Percentiles rank a stretch among this genome's conserved stretches.
Evolutionary conservation across 2,888 invertebrate genomes (phyloP).

Genomic region (Mesorhabditis spiculigera): DNA sequence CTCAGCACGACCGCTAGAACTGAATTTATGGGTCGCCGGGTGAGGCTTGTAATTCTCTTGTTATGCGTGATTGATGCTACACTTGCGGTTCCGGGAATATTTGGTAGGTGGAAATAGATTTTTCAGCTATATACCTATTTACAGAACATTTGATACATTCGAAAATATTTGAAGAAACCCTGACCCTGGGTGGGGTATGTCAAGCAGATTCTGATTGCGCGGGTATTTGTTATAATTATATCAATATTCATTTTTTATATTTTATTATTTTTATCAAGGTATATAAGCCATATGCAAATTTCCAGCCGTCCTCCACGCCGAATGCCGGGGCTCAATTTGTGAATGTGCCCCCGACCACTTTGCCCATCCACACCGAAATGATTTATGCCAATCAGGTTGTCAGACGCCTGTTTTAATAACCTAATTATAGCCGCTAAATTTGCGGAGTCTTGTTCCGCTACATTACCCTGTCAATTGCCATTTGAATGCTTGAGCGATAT

Average conservation of each 20-base stretch:
- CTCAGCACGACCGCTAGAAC: no score
- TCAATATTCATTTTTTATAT: no score
- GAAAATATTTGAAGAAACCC: background rate
- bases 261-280: no score
- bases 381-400: constrained; percentile 1
- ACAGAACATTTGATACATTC: background rate
- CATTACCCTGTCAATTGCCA: background rate
- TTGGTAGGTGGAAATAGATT: background rate
- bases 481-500: background rate
- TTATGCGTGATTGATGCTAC: no score
- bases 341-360: constrained; percentile 1
- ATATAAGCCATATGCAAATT: background rate
- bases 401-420: background rate
- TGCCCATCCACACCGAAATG: background rate
- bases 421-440: background rate
- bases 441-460: background rate
- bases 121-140: background rate
- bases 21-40: no score
- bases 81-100: background rate
- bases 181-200: background rate
- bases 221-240: no score
- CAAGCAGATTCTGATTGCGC: background rate
- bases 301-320: background rate
- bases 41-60: no score
- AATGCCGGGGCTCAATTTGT: constrained; percentile 6